Base-by-base conservation (phyloP, 2,888 invertebrate species). In the Agrenia bidenticulata region DNA sequence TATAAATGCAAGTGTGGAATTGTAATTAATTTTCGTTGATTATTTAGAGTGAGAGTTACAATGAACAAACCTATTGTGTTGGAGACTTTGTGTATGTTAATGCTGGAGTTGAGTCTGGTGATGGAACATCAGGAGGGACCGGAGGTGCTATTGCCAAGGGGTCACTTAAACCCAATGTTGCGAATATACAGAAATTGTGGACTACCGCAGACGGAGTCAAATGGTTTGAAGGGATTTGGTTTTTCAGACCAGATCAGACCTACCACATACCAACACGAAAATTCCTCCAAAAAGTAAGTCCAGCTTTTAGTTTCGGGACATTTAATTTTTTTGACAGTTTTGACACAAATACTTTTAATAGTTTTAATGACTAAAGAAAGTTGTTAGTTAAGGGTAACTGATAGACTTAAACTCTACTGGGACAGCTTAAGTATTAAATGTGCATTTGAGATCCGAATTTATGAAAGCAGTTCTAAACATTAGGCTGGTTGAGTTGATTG, bases 241-340 rank as follows among this genome's bases (percentile, higher is more conserved):
- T 93, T 79, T 89, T 85, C 76, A 86, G 96, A 61, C 98, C 98
- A 0, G 89, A 90, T 77, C 97, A 99, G 81, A 99, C 99, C 0
- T 97, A 89, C 82, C 98, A 99, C 81, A 86, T 95, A 7, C 90
- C 94, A 13, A 94, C 94, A 0, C 86, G 97, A 76, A 95, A 94
- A 81, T 99, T 99, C 81, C 84, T 97, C 0, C 92, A 96, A 77
- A 94, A 94, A 79, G 77, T 73, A 21, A 50, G 55, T 42, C 21
- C 26, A n/a, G n/a, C n/a, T n/a, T n/a, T n/a, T n/a, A n/a, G n/a
- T n/a, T n/a, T n/a, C n/a, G n/a, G n/a, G n/a, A n/a, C n/a, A n/a
- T n/a, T n/a, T n/a, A 19, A 51, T 41, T 39, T 13, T 13, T 13
- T 39, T 39, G 41, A 39, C 13, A 13, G 41, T 39, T 39, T 13